phyloP scores from a whole-genome alignment of 1,140 invertebrate species.

The Euura saliciscinereae region DNA sequence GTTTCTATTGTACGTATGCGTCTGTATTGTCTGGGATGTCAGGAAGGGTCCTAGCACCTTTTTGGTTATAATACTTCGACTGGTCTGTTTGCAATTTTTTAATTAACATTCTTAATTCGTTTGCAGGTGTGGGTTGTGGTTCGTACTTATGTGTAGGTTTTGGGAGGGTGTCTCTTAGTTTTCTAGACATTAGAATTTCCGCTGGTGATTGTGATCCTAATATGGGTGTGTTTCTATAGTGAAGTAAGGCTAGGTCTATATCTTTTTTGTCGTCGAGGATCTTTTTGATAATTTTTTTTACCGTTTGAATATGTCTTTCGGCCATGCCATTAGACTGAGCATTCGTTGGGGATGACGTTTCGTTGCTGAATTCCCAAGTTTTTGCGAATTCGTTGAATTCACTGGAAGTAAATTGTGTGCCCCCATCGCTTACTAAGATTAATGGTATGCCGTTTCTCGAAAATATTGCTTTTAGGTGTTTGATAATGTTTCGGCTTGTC shows the following conservation, averaged over 20 bases:
- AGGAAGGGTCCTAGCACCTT: background rate
- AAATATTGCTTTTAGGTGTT: constrained; percentile 43
- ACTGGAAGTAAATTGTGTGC: constrained; percentile 48
- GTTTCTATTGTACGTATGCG: background rate
- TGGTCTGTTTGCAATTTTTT: background rate
- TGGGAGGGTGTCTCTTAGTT: constrained; percentile 25
- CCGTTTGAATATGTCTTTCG: constrained; percentile 31
- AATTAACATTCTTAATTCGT: constrained; percentile 2
- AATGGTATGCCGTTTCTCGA: constrained; percentile 48
- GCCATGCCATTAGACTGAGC: constrained; percentile 55
- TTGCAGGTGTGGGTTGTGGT: constrained; percentile 2
- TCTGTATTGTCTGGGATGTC: background rate
- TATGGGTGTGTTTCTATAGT: constrained; percentile 26
- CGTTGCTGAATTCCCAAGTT: constrained; percentile 47
- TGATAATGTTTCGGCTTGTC: constrained; percentile 28
- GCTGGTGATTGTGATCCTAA: constrained; percentile 20
- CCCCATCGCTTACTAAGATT: constrained; percentile 53
- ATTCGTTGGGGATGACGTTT: constrained; percentile 48
- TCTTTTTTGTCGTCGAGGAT: constrained; percentile 25
- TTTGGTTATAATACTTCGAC: background rate
- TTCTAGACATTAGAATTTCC: constrained; percentile 22
- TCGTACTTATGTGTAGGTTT: constrained; percentile 8
- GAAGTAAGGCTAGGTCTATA: constrained; percentile 27
- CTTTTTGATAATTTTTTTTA: constrained; percentile 30
- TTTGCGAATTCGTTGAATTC: constrained; percentile 51